Evolutionary conservation across 2,888 invertebrate species (phyloP), one percentile per base, ranked within the genome.

Genomic region (Notodonta dromedarius): DNA sequence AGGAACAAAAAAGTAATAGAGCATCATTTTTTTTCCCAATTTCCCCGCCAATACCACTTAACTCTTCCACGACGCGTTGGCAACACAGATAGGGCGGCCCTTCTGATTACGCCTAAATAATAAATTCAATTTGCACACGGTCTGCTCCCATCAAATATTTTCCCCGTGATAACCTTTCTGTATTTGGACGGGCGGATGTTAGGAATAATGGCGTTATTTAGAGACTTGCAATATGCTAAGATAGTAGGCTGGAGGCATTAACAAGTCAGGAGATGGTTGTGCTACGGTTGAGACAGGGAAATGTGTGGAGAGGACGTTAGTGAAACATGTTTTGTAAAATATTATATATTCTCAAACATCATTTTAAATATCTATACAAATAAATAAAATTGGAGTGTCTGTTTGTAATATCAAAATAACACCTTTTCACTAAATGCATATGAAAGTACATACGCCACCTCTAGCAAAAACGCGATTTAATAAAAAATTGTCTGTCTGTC

Each of bases 221-320:
- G 89, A 87, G 86, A 82, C 84, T 89, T 89, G 92, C 93, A 93
- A 92, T 93, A 93, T 93, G 93, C 92, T 93, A 92, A 93, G 93
- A 93, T 90, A 91, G 92, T 89, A 91, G 90, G 89, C 90, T 87
- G 88, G 78, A 79, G 82, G 87, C 89, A 92, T 93, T 93, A 93
- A 93, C 91, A 91, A 93, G 93, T 93, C 93, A 93, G 85, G 85
- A 91, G 93, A 90, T 91, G 90, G 90, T 85, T 85, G 88, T 85
- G 84, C 87, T 79, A 82, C 77, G 76, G 70, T 63, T 73, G 67
- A 83, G 71, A 68, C 66, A 77, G 65, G 7, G 68, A 44, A 56
- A 55, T 32, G 53, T 1, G 71, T 85, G 71, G 90, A 92, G 86
- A 61, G 56, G 74, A 7, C 13, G 40, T 50, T 12, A 1, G 58